phyloP scores from a whole-genome alignment of 1,140 invertebrate genomes.

The Ephestia elutella region DNA sequence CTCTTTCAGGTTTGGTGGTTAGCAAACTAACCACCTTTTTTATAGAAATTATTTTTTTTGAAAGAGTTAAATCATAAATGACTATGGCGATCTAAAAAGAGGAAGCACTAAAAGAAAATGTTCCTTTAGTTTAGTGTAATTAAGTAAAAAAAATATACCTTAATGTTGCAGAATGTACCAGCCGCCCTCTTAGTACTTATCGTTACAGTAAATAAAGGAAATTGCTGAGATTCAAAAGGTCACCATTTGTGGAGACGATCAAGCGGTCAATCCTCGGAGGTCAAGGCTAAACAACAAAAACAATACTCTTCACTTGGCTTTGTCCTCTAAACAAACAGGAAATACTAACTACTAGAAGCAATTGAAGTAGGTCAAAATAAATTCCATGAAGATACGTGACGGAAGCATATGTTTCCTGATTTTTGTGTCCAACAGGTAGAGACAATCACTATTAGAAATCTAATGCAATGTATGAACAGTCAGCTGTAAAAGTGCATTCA shows the following conservation, averaged over 20 bases:
- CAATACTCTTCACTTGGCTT: constrained; percentile 17
- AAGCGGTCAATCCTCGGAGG: constrained; percentile 32
- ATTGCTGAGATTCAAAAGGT: constrained; percentile 42
- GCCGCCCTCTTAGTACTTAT: constrained; percentile 16
- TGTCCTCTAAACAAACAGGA: constrained; percentile 5
- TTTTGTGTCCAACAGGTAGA: no score
- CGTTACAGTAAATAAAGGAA: constrained; percentile 43
- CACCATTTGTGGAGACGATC: constrained; percentile 27
- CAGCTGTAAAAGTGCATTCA: no score
- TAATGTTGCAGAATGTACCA: constrained; percentile 1
- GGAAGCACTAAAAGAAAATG: no score
- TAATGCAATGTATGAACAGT: no score
- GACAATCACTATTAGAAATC: no score
- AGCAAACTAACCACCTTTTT: no score
- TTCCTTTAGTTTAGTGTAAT: background rate
- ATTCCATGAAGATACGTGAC: background rate
- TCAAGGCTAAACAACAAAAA: constrained; percentile 42
- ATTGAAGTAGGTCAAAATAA: constrained; percentile 7
- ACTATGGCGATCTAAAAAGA: no score
- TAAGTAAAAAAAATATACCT: background rate
- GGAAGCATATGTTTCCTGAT: background rate
- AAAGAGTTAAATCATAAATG: no score
- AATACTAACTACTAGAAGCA: background rate
- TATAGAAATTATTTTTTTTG: no score
- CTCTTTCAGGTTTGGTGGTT: no score